Evolutionary conservation across 2,113 vertebrate species (phyloP), one percentile per base, ranked within the genome.

Genomic region (Camarhynchus parvulus): DNA sequence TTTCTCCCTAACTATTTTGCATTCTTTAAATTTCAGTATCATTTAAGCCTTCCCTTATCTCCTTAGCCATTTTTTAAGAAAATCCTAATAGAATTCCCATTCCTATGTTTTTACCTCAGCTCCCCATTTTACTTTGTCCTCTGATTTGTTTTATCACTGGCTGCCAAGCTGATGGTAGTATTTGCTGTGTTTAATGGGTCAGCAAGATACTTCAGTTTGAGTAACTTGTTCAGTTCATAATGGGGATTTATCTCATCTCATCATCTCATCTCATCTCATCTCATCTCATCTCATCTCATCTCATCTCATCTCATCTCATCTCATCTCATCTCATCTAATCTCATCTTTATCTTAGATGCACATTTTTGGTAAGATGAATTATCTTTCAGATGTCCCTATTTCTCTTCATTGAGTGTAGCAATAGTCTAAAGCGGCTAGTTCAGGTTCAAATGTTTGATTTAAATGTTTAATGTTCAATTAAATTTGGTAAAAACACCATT

Each of bases 381-480:
- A 37, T 83, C 37, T 87, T 90, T 49, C 41, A 82, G 58, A 53
- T 49, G 3, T 64, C 25, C 11, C 53, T 64, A 2, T 90, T 95
- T 92, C 25, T 95, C 37, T 89, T 94, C 13, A 42, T 1, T 56
- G 62, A 61, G 28, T 56, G 11, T 75, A 82, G n/a, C 37, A 58
- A 49, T 58, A 75, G 27, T 75, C 19, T 87, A 11, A 82, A 95
- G 67, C 68, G 58, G 46, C 35, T 73, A 79, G 63, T 93, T 94
- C 46, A 80, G 59, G 73, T 94, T 64, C 62, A 88, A 83, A 87
- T 85, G 31, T 53, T 91, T 58, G 64, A 49, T 94, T 87, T 94
- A 64, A 82, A 66, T 83, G 53, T 69, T 90, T 85, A 87, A 73
- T 73, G 53, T 90, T 90, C 49, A 87, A 53, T 88, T 90, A 94